Evolutionary conservation across 2,113 vertebrate genomes (phyloP).

Genomic region (Cranoglanis bouderius): DNA sequence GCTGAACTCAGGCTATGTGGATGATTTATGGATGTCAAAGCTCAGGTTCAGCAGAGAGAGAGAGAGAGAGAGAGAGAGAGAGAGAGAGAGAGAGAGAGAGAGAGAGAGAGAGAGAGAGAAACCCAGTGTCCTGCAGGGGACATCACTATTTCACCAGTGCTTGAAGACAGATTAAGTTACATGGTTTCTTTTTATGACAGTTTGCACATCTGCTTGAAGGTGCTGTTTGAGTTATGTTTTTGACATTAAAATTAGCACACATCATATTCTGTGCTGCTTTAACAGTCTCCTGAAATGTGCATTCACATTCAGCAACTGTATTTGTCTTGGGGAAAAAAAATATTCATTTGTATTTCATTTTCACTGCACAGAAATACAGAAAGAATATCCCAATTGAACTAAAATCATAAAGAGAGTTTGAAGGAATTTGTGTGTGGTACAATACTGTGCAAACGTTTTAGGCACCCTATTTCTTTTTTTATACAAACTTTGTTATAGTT

Average conservation of each 20-base stretch:
- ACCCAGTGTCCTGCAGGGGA: constrained; percentile 46
- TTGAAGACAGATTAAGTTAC: constrained; percentile 56
- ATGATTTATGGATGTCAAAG: constrained; percentile 55
- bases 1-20: constrained; percentile 35
- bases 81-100: constrained; percentile 34
- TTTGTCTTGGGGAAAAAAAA: background rate
- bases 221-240: constrained; percentile 35
- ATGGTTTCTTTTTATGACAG: constrained; percentile 38
- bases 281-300: background rate
- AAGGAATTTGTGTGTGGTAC: too few species aligned
- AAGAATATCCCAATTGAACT: background rate
- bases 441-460: too few species aligned
- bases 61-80: background rate
- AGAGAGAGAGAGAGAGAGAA: background rate
- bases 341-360: background rate
- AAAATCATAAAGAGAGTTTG: background rate
- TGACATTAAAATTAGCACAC: constrained; percentile 15
- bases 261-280: constrained; percentile 21
- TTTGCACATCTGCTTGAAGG: constrained; percentile 47
- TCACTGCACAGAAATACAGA: background rate
- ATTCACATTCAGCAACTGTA: background rate
- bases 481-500: too few species aligned
- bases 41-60: constrained; percentile 26
- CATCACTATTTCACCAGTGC: constrained; percentile 29
- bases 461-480: too few species aligned